A percentile compares a stretch with the other conserved stretches of the same genome.
Conservation (phyloP, 1,140 invertebrate genomes). For the Danaus plexippus region DNA sequence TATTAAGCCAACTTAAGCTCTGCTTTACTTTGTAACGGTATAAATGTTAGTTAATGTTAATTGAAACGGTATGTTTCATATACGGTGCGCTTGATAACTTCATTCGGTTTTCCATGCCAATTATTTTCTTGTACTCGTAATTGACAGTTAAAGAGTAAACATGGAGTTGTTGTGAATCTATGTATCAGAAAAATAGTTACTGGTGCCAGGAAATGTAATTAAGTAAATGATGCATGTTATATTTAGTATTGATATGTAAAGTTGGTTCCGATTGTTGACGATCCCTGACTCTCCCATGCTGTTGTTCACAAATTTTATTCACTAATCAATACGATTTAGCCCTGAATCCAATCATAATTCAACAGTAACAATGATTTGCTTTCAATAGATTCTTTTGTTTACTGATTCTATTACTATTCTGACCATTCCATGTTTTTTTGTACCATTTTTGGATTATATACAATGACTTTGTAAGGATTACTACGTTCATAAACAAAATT, state of each 20-base stretch:
- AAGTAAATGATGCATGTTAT: constrained; percentile 67
- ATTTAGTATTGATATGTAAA: constrained; percentile 70
- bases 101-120: constrained; percentile 58
- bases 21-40: too few species aligned
- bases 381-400: constrained; percentile 37
- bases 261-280: constrained; percentile 39
- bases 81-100: constrained; percentile 47
- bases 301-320: constrained; percentile 57
- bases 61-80: constrained; percentile 27
- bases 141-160: constrained; percentile 40
- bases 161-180: constrained; percentile 5
- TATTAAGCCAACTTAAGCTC: too few species aligned
- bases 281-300: constrained; percentile 44
- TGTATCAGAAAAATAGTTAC: constrained; percentile 22
- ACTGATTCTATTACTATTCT: too few species aligned
- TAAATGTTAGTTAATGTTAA: too few species aligned
- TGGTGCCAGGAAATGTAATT: constrained; percentile 55
- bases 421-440: too few species aligned
- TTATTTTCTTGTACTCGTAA: constrained; percentile 55
- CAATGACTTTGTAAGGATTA: too few species aligned
- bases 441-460: too few species aligned
- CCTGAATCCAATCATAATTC: constrained; percentile 53
- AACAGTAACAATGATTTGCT: constrained; percentile 37
- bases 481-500: too few species aligned
- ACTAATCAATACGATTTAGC: constrained; percentile 58